Base-by-base conservation (phyloP, 2,113 vertebrate species). In the Indicator maculatus region DNA sequence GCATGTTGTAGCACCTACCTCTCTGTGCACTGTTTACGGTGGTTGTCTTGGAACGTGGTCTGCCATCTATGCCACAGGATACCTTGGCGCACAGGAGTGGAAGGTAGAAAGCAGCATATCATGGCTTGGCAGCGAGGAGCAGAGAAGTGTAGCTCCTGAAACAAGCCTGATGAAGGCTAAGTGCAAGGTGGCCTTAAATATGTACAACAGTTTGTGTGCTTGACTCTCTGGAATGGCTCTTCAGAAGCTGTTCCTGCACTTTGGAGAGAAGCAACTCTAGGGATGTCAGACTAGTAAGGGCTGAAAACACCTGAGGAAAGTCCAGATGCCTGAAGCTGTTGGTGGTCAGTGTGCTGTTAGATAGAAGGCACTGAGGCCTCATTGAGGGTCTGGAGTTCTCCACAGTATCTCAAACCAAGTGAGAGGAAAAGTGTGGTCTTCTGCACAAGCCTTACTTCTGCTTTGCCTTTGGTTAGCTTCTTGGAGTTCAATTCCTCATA, bases 231-330 rank as follows among this genome's bases (percentile, higher is more conserved):
- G 65, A 84, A 47, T 0, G 1, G 83, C 69, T 74, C 80, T 82
- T 67, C 36, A 38, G 84, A 39, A 86, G 86, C 86, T 78, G 69
- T 88, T 88, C 86, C 92, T 92, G 93, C 90, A 88, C 92, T 95
- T 95, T 36, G 88, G 83, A 92, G 90, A 94, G 70, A 44, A 93
- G 86, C 80, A 82, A 15, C 80, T 93, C 65, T 66, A 75, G 79
- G 86, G 61, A 65, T 84, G 65, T 78, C 80, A 93, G 69, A 47
- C 67, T 71, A 86, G 79, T 16, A 78, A 91, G 65, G 86, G 90
- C 70, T 3, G 0, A 71, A 80, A 78, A 94, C 53, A 88, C 80
- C 58, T 33, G 80, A 52, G 80, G 39, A 16, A 74, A 75, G 65
- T 53, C 26, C 0, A 5, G 30, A 7, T 91, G 72, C 61, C 72